Base-by-base conservation (phyloP, 2,888 invertebrate species). In the Cephus sareptanus region DNA sequence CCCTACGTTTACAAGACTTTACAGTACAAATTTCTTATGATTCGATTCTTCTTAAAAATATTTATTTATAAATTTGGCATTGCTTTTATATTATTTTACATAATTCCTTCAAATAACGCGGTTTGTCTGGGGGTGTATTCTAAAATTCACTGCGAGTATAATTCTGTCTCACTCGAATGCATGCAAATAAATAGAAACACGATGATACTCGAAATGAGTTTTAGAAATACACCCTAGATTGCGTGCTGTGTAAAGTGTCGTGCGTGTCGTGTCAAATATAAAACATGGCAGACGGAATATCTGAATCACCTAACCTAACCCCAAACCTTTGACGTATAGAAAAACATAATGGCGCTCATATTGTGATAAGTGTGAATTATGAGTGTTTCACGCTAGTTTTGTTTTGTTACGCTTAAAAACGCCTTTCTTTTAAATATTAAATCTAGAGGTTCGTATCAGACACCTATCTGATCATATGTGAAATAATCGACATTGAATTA, bases 271-370 rank as follows among this genome's bases (percentile, higher is more conserved):
- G 23, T 56, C 56, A 56, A 56, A 56, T 56, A 56, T 56, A 15
- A 56, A 56, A 56, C 56, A 56, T 56, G 56, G 56, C 56, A 23
- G 23, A 56, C 23, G 6, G 0, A 56, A 56, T 56, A 56, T 56
- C 2, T 23, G 56, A 56, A 23, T 56, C 23, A 23, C 56, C 71
- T 71, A 71, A 71, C 81, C 77, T 83, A 83, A 82, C 82, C 83
- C 79, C 79, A 33, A 79, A 80, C 74, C 79, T 81, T 83, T 82
- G 82, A 83, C 83, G 77, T 82, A 80, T 69, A 77, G 79, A 75
- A 78, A 77, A 76, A 75, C 75, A 79, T 77, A 81, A 83, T 83
- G 83, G 82, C 83, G 80, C 74, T 83, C 77, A 79, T 74, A 81
- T 75, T 76, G 80, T 75, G 77, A 82, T 75, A 70, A 80, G 78